Percentiles rank a stretch among this genome's conserved stretches.
Evolutionary conservation across 2,888 invertebrate genomes (phyloP).

Genomic region (Thymelicus lineola): DNA sequence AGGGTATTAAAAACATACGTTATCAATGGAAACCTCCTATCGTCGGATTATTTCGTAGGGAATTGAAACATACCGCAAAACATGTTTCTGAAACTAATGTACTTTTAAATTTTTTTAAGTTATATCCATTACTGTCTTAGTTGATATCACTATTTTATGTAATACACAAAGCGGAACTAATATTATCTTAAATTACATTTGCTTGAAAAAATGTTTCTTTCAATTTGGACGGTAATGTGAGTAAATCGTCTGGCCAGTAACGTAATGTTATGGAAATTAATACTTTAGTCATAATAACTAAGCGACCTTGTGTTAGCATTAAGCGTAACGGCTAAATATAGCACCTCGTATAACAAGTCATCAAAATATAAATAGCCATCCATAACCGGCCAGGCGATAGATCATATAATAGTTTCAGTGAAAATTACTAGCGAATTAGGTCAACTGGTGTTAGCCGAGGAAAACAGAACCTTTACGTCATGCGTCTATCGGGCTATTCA

Average conservation of each 20-base stretch:
- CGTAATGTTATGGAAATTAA: slow-evolving; percentile 19
- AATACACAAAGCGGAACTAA: no score
- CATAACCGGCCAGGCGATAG: not conserved
- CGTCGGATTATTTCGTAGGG: no score
- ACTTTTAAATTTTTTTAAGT: no score
- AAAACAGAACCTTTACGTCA: slow-evolving; percentile 64
- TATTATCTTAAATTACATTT: no score
- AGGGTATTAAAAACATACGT: no score
- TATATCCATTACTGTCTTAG: no score
- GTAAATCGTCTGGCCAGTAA: slow-evolving; percentile 1
- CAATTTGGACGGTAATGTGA: not conserved
- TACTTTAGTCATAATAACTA: slow-evolving; percentile 18
- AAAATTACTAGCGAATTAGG: slow-evolving; percentile 50
- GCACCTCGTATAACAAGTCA: slow-evolving; percentile 9
- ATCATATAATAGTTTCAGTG: slow-evolving; percentile 26
- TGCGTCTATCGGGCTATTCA: slow-evolving; percentile 63
- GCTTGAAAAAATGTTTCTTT: no score
- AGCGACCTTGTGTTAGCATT: slow-evolving; percentile 19
- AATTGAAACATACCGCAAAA: no score
- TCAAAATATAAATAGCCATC: slow-evolving; percentile 28
- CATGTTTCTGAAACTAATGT: no score
- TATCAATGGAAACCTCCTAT: no score
- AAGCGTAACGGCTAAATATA: slow-evolving; percentile 18
- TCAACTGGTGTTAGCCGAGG: slow-evolving; percentile 67
- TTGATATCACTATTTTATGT: no score